Evolutionary conservation across 2,113 vertebrate genomes (phyloP).

Genomic region (Eurystomus gularis): DNA sequence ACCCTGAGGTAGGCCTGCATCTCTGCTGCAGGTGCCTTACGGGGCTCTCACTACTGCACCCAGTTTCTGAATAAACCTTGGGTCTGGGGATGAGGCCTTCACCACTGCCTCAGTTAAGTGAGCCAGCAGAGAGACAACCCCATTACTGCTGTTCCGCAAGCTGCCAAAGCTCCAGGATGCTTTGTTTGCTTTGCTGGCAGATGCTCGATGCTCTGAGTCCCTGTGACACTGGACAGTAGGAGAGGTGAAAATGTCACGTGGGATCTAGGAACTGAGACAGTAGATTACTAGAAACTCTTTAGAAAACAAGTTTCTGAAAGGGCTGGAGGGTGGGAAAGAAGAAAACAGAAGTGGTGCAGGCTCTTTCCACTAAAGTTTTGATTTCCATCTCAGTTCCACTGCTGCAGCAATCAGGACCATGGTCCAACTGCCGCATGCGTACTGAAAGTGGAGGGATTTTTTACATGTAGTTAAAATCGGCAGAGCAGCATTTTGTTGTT

Average conservation of each 20-base stretch:
- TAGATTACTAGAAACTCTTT: not conserved
- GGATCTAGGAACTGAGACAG: not conserved
- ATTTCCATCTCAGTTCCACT: not conserved
- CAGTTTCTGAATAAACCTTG: not conserved
- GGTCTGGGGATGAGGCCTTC: not conserved
- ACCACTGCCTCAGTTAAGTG: not conserved
- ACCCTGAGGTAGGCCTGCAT: not conserved
- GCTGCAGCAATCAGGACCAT: not conserved
- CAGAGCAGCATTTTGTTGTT: not conserved
- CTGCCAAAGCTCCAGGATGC: not conserved
- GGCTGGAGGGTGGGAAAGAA: not conserved
- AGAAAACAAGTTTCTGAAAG: not conserved
- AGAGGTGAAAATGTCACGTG: not conserved
- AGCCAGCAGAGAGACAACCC: not conserved
- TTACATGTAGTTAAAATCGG: not conserved
- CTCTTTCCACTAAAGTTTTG: not conserved
- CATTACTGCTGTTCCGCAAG: not conserved
- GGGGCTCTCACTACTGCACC: not conserved
- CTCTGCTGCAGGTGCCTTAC: not conserved
- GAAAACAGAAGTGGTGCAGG: fast-evolving
- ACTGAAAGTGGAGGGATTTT: not conserved
- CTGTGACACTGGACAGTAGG: not conserved
- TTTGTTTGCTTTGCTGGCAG: not conserved
- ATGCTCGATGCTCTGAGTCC: not conserved
- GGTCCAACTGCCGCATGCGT: fast-evolving